Conservation (phyloP, 2,888 invertebrate genomes). For the Drosophila cyrtoloma region DNA sequence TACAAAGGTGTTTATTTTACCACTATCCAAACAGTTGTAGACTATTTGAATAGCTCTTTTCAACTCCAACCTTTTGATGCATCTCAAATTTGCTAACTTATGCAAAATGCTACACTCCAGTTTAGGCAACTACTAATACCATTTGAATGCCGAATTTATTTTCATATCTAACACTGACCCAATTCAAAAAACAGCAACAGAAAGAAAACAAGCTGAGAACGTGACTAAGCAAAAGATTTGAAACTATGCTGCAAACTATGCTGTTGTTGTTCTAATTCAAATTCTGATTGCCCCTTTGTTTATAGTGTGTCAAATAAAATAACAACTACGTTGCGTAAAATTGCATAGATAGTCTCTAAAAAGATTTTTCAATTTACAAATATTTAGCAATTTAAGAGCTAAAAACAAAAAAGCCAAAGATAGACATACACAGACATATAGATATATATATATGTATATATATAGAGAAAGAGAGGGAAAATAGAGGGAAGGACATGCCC, state of each 20-base stretch:
- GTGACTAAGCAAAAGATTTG: slow-evolving; percentile 67
- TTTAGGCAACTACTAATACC: slow-evolving; percentile 3
- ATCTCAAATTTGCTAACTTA: slow-evolving; percentile 24
- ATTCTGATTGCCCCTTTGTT: slow-evolving; percentile 40
- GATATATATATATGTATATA: background rate
- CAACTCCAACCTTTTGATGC: background rate
- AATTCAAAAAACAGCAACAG: slow-evolving; percentile 45
- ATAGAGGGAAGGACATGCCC: slow-evolving; percentile 5
- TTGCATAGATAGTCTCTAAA: slow-evolving; percentile 41
- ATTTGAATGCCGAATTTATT: slow-evolving; percentile 52
- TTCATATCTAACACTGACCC: slow-evolving; percentile 59
- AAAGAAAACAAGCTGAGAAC: slow-evolving; percentile 34
- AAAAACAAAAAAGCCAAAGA: slow-evolving; percentile 15
- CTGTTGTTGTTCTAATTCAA: background rate
- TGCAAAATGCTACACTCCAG: slow-evolving; percentile 11
- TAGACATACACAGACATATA: background rate
- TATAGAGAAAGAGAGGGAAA: background rate
- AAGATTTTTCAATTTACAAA: slow-evolving; percentile 66
- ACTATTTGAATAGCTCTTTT: background rate
- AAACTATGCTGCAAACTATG: background rate
- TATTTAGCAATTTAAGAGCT: slow-evolving; percentile 59
- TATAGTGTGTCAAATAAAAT: slow-evolving; percentile 60
- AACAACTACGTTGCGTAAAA: slow-evolving; percentile 62
- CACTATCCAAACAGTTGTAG: background rate
- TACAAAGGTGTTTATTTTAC: background rate